Conservation (phyloP, 2,113 vertebrate genomes). For the Psilopogon haemacephalus region DNA sequence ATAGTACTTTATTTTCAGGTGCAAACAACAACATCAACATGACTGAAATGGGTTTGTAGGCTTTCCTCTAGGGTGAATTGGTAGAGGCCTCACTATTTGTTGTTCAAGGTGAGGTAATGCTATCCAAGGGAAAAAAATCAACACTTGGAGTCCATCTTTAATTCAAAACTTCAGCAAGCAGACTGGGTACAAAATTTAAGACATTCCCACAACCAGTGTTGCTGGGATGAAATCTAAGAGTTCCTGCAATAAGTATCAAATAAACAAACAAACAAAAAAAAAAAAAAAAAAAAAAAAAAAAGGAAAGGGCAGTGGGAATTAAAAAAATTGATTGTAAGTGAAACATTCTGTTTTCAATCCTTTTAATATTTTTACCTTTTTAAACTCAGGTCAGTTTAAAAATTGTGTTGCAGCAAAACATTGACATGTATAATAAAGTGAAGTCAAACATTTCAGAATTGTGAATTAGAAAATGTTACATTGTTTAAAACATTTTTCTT, state of each 20-base stretch:
- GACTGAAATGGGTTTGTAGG: not conserved
- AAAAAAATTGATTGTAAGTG: not conserved
- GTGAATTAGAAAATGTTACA: not conserved
- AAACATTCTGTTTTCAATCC: not conserved
- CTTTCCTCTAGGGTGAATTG: not conserved
- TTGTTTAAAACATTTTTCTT: not conserved
- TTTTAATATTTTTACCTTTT: conserved; percentile 6
- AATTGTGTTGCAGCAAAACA: conserved; percentile 1
- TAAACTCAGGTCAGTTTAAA: not conserved
- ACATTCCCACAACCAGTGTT: not conserved
- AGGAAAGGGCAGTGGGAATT: not conserved
- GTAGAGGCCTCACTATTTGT: not conserved
- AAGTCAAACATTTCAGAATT: conserved; percentile 32
- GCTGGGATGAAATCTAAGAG: not conserved
- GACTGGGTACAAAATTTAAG: not conserved
- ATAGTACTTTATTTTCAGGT: not conserved
- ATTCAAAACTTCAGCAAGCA: not conserved
- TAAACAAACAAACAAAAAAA: not conserved
- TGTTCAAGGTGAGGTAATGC: not conserved
- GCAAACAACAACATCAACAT: not conserved
- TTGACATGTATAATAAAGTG: not conserved
- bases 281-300: not conserved
- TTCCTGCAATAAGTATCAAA: not conserved
- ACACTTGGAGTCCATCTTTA: not conserved
- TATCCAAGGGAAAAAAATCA: not conserved